Evolutionary conservation across 2,797 vertebrate species (phyloP), one percentile per base, ranked within the genome.

Genomic region (Limosa lapponica): DNA sequence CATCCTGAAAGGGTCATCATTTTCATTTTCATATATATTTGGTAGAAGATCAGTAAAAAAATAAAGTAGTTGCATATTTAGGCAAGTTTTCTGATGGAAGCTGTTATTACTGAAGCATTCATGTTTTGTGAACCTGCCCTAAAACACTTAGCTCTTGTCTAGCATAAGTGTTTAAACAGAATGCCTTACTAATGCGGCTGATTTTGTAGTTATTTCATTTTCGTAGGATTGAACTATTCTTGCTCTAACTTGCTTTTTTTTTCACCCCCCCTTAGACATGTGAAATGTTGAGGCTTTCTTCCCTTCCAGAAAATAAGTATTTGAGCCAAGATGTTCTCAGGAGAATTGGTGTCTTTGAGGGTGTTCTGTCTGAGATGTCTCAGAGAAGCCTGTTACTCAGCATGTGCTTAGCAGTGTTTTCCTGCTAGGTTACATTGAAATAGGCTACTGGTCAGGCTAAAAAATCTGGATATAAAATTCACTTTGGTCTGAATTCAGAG

Each of bases 201-300:
- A 87, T 87, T 90, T 90, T 90, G 69, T 75, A 89, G 66, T 67
- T 90, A 57, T 1, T 95, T 48, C 15, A 16, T 70, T 95, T 96
- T 57, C 23, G 55, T 82, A 44, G 36, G 27, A 62, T 69, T 93
- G 39, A 71, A 51, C 70, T 48, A 52, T 66, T 90, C 58, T 74
- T 87, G 66, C 87, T 80, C 23, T 55, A 25, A 82, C 39, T 90
- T 82, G 54, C 22, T 16, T n/a, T 16, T 6, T 16, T 22, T 48
- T 48, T 48, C 46, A 20, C 23, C 4, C 58, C 8, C 3, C 34
- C 9, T 34, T 34, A 70, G 8, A 54, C 16, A 18, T 54, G 17
- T 65, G 62, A 83, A 91, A 72, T 66, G 55, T 78, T 83, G 43
- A 92, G 69, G 28, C 43, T 96, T 90, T 92, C 28, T 46, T 84